Conservation (phyloP, 2,113 vertebrate species). For the Sander vitreus region DNA sequence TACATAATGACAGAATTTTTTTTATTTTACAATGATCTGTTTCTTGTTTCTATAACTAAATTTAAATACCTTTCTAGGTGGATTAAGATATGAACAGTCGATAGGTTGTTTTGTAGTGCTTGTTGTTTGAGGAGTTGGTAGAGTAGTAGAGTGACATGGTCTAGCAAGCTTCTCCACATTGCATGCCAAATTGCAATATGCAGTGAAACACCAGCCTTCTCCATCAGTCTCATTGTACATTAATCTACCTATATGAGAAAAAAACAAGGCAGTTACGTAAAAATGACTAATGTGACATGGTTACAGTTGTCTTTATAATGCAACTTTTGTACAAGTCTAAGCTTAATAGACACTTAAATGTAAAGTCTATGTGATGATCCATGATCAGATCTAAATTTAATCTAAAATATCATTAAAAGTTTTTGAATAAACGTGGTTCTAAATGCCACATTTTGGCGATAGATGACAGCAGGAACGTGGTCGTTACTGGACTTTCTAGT, state of each 20-base stretch:
- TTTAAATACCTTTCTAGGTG: constrained; percentile 77
- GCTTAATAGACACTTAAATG: background rate
- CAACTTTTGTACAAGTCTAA: background rate
- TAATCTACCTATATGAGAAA: constrained; percentile 70
- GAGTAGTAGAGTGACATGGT: constrained; percentile 46
- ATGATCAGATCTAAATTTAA: no score
- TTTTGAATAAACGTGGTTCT: no score
- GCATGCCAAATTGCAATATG: constrained; percentile 83
- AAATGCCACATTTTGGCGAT: no score
- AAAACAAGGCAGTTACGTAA: background rate
- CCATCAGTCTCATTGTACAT: constrained; percentile 86
- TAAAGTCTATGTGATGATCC: background rate
- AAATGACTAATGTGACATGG: background rate
- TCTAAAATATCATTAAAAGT: no score
- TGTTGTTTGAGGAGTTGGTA: constrained; percentile 10
- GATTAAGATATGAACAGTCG: constrained; percentile 59
- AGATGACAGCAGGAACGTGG: no score
- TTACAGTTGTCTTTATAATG: background rate
- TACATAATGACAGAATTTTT: background rate
- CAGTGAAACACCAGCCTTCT: constrained; percentile 81
- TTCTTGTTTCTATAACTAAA: background rate
- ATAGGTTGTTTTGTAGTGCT: background rate
- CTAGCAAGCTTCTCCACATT: constrained; percentile 57
- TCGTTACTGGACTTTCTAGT: no score
- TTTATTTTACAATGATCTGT: background rate